Conservation (phyloP, 2,888 invertebrate genomes). For the Odontocerum albicorne region DNA sequence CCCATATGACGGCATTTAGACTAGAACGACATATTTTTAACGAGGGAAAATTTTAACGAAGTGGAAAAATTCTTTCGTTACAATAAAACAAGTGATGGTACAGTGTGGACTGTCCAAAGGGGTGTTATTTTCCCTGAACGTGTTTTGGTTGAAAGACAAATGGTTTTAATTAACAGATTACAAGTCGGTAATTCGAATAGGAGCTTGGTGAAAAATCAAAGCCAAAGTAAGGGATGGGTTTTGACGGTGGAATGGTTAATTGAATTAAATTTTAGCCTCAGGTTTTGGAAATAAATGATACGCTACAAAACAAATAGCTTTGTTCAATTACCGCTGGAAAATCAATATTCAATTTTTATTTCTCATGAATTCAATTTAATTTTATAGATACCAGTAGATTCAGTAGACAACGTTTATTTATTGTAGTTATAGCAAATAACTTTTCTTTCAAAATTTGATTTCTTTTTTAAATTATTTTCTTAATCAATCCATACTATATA, state of each 20-base stretch:
- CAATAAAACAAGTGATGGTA: neutral
- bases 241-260: constrained; percentile 19
- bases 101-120: constrained; percentile 11
- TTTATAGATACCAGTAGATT: too few relatives aligned
- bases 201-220: constrained; percentile 33
- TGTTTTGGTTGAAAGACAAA: constrained; percentile 37
- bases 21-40: constrained; percentile 30
- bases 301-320: too few relatives aligned
- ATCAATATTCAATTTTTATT: too few relatives aligned
- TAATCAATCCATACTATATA: too few relatives aligned
- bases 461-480: too few relatives aligned
- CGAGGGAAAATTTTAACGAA: constrained; percentile 36
- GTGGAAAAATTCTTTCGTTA: constrained; percentile 33
- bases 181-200: constrained; percentile 21
- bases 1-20: constrained; percentile 8
- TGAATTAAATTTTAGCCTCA: constrained; percentile 25
- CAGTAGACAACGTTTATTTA: too few relatives aligned
- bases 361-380: too few relatives aligned
- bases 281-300: constrained; percentile 8
- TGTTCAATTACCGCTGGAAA: too few relatives aligned
- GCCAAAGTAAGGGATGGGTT: constrained; percentile 19
- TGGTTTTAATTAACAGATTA: constrained; percentile 38
- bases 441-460: too few relatives aligned
- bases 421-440: too few relatives aligned
- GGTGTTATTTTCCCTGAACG: constrained; percentile 35